Conservation (phyloP, 2,113 vertebrate species). For the Sinocyclocheilus anophthalmus region DNA sequence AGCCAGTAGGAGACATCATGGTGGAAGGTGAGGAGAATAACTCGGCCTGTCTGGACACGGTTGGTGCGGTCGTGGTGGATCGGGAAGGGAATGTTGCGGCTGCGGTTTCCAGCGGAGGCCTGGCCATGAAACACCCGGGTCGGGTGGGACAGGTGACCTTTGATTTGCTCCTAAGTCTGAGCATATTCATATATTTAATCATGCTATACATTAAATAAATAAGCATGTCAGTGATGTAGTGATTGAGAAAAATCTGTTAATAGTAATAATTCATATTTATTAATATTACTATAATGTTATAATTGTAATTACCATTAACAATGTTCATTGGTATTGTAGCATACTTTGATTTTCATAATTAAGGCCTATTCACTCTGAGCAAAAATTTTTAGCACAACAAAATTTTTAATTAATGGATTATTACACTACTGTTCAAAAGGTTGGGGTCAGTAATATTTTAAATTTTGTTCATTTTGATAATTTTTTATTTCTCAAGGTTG, state of each 20-base stretch:
- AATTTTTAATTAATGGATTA: neutral
- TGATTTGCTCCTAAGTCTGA: neutral
- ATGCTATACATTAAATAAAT: neutral
- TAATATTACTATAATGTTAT: no score
- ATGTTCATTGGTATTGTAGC: neutral
- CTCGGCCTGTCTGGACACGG: conserved; percentile 91
- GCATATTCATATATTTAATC: neutral
- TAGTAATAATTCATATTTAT: neutral
- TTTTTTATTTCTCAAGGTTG: neutral
- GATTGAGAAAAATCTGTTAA: no score
- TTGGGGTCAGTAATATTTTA: neutral
- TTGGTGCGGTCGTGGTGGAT: conserved; percentile 96
- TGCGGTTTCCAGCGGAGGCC: conserved; percentile 96
- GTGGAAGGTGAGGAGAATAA: conserved; percentile 81
- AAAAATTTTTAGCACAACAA: neutral
- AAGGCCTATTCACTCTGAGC: neutral
- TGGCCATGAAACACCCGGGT: conserved; percentile 97
- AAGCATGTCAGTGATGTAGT: neutral
- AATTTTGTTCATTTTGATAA: neutral
- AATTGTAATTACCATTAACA: neutral
- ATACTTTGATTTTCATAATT: neutral
- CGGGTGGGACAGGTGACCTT: conserved; percentile 91
- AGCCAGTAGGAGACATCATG: conserved; percentile 45
- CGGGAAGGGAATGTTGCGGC: conserved; percentile 96
- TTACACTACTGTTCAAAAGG: neutral